Conservation (phyloP, 2,888 invertebrate genomes). For the Leucophenga maculata region DNA sequence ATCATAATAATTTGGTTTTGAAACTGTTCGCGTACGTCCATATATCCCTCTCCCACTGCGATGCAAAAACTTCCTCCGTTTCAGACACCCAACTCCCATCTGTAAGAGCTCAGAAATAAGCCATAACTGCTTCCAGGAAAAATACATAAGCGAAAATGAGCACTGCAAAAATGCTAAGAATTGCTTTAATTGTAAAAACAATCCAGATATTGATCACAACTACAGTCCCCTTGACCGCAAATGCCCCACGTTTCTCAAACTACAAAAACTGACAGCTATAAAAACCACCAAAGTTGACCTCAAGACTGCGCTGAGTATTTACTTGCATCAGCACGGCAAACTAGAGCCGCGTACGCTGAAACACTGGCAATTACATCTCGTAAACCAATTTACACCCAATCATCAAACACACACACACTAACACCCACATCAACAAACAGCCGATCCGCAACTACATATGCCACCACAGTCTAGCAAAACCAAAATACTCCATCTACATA, state of each 20-base stretch:
- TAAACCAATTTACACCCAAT: too few species aligned
- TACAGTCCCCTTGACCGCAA: slow-evolving; percentile 9
- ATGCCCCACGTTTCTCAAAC: slow-evolving; percentile 27
- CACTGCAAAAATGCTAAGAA: slow-evolving; percentile 21
- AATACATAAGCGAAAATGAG: slow-evolving; percentile 27
- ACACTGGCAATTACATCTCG: too few species aligned
- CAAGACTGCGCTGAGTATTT: slow-evolving; percentile 21
- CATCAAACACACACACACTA: too few species aligned
- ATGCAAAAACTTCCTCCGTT: slow-evolving; percentile 33
- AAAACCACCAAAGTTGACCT: slow-evolving; percentile 29
- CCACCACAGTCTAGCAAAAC: too few species aligned
- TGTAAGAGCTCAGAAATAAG: slow-evolving; percentile 32
- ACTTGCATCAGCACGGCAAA: too few species aligned
- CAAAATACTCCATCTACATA: too few species aligned
- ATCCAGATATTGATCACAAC: slow-evolving; percentile 11
- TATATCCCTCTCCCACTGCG: slow-evolving; percentile 30
- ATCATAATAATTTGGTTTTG: slow-evolving; percentile 23
- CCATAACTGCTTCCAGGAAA: slow-evolving; percentile 20
- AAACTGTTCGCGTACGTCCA: slow-evolving; percentile 23
- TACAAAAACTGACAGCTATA: slow-evolving; percentile 11
- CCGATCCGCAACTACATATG: too few species aligned
- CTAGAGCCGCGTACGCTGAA: too few species aligned
- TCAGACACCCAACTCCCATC: slow-evolving; percentile 29
- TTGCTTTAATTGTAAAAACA: slow-evolving; percentile 30
- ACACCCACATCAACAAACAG: too few species aligned